Conservation (phyloP, 2,888 invertebrate species). For the Plagodis pulveraria region DNA sequence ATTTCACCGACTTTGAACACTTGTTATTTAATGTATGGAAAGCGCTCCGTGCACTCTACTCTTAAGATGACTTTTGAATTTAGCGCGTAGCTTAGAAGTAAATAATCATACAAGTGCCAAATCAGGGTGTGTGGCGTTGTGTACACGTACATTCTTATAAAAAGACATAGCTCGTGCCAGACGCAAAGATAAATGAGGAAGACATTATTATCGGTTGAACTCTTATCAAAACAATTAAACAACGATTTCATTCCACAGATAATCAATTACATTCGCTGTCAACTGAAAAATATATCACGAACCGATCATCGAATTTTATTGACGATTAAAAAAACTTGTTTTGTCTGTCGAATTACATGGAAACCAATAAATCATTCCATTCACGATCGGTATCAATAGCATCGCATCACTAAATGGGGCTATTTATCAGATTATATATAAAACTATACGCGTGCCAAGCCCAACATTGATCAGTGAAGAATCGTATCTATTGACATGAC, state of each 20-base stretch:
- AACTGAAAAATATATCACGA: conserved; percentile 53
- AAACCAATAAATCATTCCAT: conserved; percentile 71
- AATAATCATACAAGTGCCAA: background rate
- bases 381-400: conserved; percentile 67
- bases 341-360: conserved; percentile 64
- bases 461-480: conserved; percentile 70
- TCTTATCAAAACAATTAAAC: conserved; percentile 29
- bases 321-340: conserved; percentile 56
- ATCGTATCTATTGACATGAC: conserved; percentile 65
- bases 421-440: conserved; percentile 74
- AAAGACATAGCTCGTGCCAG: conserved; percentile 1
- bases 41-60: too few species aligned
- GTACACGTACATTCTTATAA: background rate
- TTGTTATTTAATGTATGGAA: too few species aligned
- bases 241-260: conserved; percentile 25
- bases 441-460: conserved; percentile 70
- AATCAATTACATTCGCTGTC: conserved; percentile 30
- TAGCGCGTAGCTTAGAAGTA: too few species aligned
- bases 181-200: background rate
- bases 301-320: conserved; percentile 56
- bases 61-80: too few species aligned
- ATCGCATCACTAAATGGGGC: conserved; percentile 68
- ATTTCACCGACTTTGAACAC: too few species aligned
- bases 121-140: background rate
- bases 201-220: conserved; percentile 10